Base-by-base conservation (phyloP, 2,113 vertebrate genomes). In the Mesembrinibis cayennensis region DNA sequence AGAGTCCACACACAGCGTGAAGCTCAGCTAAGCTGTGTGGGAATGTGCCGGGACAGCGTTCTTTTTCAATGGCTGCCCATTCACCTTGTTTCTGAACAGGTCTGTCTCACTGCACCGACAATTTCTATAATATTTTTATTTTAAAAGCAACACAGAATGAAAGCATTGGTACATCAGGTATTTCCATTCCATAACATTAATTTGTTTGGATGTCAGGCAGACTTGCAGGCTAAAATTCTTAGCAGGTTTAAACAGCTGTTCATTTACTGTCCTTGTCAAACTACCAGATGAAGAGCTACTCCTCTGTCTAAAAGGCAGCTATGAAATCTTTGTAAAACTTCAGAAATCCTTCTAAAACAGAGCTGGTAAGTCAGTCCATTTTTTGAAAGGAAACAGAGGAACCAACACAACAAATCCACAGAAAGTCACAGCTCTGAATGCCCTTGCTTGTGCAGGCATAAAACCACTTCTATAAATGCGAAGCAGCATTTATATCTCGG, bases 1-100 rank as follows among this genome's bases (percentile, higher is more conserved):
- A 32, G 72, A 93, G 79, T 34, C 80, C 62, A 50, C 27, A 84
- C 11, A 34, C 69, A 40, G 53, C 1, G 16, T 30, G 88, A 58
- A 71, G 91, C 74, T 71, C 83, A 89, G 91, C 53, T 69, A 34
- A 96, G 77, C 82, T 23, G 38, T 4, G 13, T 61, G 80, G 82
- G 93, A 82, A 95, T 85, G 97, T 84, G 87, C 94, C 32, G 8
- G 77, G 50, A 63, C 95, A 80, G 89, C 97, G 91, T 94, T 98
- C 91, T 92, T 84, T 81, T 76, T 59, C 69, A 67, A 26, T 5
- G 44, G 63, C 44, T 91, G 92, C 63, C 88, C 66, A 71, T 84
- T 87, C 58, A 38, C 93, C 90, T 82, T 85, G 50, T 92, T 89
- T 92, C 76, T 89, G 82, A 93, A 66, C 66, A 44, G 66, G 65